phyloP scores from a whole-genome alignment of 2,113 vertebrate genomes.

The Callocephalon fimbriatum region DNA sequence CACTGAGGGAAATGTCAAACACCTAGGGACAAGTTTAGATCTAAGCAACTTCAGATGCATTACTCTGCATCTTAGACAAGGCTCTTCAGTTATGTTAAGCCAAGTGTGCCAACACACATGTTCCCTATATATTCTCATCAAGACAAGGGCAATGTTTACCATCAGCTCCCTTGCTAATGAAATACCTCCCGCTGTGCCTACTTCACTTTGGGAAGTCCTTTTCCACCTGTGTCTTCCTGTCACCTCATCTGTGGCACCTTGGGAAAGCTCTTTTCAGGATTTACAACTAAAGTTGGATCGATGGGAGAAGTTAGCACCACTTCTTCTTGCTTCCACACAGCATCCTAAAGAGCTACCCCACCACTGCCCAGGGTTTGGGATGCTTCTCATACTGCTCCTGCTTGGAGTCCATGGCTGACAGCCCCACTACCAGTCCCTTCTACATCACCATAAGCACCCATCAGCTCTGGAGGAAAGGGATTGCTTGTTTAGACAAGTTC shows the following conservation, averaged over 20 bases:
- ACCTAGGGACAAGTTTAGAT: conserved; percentile 17
- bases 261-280: neutral
- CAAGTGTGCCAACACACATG: neutral
- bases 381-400: neutral
- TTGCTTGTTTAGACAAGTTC: neutral
- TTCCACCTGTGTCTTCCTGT: neutral
- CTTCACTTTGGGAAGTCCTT: neutral
- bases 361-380: neutral
- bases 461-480: accelerated
- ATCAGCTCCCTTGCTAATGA: neutral
- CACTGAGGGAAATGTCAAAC: neutral
- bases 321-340: neutral
- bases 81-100: neutral
- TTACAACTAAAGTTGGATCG: neutral
- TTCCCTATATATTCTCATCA: neutral
- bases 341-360: neutral
- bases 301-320: neutral
- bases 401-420: accelerated
- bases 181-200: neutral
- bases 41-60: conserved; percentile 14
- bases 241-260: neutral
- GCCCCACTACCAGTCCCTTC: neutral
- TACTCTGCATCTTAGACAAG: neutral
- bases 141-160: neutral
- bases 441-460: neutral